Conservation (phyloP, 2,113 vertebrate species). For the Otolemur garnettii region DNA sequence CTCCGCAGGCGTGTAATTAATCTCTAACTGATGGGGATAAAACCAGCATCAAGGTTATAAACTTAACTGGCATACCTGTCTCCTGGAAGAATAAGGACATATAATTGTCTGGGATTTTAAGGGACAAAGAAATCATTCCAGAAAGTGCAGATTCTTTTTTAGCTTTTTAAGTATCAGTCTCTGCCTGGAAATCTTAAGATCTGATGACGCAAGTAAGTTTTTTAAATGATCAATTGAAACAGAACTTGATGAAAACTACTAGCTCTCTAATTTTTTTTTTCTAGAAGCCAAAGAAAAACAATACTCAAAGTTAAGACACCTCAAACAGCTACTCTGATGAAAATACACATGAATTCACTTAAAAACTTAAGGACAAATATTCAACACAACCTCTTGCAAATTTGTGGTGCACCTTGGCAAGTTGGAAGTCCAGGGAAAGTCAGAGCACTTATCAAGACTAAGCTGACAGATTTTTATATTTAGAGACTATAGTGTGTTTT, state of each 20-base stretch:
- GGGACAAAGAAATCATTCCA: neutral
- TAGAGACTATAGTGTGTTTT: neutral
- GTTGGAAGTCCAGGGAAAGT: neutral
- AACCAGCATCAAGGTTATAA: slow-evolving; percentile 66
- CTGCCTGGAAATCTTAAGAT: slow-evolving; percentile 40
- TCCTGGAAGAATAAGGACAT: slow-evolving; percentile 63
- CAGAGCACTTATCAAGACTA: neutral
- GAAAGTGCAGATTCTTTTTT: neutral
- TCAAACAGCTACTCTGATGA: neutral
- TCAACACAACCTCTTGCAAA: neutral
- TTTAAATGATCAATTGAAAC: slow-evolving; percentile 14
- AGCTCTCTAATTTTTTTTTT: neutral
- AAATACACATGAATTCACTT: neutral
- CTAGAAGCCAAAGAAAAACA: slow-evolving; percentile 51
- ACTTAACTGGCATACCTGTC: slow-evolving; percentile 40
- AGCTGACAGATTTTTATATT: neutral
- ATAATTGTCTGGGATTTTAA: slow-evolving; percentile 43
- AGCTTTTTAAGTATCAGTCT: neutral
- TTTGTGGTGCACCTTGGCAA: neutral
- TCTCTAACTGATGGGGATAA: slow-evolving; percentile 56
- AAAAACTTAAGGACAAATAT: slow-evolving; percentile 50
- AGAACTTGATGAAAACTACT: neutral
- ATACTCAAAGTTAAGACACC: neutral
- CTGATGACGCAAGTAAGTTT: neutral
- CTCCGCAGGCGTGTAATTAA: slow-evolving; percentile 64